phyloP scores from a whole-genome alignment of 2,113 vertebrate genomes.

The Rhipidura dahli region DNA sequence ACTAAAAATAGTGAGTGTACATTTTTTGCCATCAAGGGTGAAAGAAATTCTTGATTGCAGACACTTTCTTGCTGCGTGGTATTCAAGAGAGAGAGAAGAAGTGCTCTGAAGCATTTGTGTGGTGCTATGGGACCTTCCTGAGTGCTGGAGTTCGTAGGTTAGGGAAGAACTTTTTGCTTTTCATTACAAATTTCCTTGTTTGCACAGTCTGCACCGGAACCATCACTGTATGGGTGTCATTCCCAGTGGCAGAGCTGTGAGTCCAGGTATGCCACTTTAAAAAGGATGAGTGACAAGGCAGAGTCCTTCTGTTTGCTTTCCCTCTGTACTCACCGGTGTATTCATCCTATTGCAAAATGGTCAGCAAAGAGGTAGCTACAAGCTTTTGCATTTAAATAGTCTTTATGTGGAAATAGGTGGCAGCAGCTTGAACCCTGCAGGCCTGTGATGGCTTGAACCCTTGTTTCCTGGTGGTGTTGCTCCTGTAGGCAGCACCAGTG shows the following conservation, averaged over 20 bases:
- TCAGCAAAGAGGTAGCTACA: not conserved
- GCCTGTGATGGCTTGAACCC: not conserved
- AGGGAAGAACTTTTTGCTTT: not conserved
- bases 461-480: not conserved
- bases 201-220: not conserved
- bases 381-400: not conserved
- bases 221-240: not conserved
- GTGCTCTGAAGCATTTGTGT: accelerated
- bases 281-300: not conserved
- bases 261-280: not conserved
- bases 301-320: not conserved
- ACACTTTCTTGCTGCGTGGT: not conserved
- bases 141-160: not conserved
- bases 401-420: not conserved
- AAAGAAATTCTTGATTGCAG: not conserved
- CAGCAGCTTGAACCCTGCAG: not conserved
- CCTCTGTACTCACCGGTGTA: not conserved
- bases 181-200: not conserved
- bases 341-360: not conserved
- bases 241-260: not conserved
- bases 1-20: conserved; percentile 5
- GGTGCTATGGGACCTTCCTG: not conserved
- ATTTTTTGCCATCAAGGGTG: not conserved
- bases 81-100: not conserved
- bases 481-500: not conserved